Conservation (phyloP, 2,113 vertebrate genomes). For the Oxyura jamaicensis region DNA sequence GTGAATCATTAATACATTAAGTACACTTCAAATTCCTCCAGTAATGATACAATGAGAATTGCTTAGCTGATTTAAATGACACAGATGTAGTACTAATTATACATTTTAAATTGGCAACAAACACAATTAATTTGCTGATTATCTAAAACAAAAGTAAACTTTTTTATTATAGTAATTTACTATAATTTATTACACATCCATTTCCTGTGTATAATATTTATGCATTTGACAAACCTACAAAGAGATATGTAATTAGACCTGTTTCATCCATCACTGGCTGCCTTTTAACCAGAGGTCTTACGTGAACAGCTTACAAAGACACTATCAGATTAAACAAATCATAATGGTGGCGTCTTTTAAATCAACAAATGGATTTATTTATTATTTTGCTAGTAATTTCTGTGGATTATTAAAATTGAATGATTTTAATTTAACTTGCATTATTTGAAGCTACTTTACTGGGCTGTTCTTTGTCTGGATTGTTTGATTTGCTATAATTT, state of each 20-base stretch:
- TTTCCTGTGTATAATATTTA: constrained; percentile 51
- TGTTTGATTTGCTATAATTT: not conserved
- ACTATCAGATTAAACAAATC: not conserved
- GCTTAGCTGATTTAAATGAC: constrained; percentile 60
- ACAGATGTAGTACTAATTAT: constrained; percentile 68
- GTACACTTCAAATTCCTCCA: constrained; percentile 54
- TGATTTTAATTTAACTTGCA: not conserved
- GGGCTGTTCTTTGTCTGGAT: not conserved
- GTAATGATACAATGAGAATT: constrained; percentile 59
- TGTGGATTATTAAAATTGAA: not conserved
- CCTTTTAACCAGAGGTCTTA: constrained; percentile 54
- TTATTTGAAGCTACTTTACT: not conserved
- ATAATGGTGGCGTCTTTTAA: not conserved
- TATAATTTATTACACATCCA: constrained; percentile 40
- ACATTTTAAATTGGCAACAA: constrained; percentile 55
- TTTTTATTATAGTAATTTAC: constrained; percentile 67
- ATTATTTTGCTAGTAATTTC: not conserved
- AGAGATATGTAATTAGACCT: constrained; percentile 66
- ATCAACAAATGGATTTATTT: not conserved
- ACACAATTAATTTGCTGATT: constrained; percentile 66
- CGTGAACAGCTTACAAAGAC: constrained; percentile 27
- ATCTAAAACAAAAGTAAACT: constrained; percentile 71
- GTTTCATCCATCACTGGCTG: constrained; percentile 53
- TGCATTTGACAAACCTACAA: constrained; percentile 59
- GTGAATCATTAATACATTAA: constrained; percentile 66